phyloP scores from a whole-genome alignment of 2,797 vertebrate genomes.

The Glossophaga mutica region DNA sequence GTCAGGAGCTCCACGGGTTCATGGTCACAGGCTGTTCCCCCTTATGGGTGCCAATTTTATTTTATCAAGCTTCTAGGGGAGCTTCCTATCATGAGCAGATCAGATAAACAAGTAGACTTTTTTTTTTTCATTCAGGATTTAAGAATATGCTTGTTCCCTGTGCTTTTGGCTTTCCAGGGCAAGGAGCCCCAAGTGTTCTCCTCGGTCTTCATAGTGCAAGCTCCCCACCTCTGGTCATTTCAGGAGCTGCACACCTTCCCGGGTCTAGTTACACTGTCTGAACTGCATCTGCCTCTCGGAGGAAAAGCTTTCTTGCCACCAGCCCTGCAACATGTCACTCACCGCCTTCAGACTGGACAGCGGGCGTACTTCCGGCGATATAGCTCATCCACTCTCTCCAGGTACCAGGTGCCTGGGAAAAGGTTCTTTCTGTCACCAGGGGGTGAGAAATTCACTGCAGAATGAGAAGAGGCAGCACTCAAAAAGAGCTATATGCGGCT shows the following conservation, averaged over 20 bases:
- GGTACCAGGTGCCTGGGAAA: conserved; percentile 85
- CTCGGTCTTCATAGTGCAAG: not conserved
- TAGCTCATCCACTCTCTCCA: conserved; percentile 80
- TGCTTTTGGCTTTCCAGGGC: not conserved
- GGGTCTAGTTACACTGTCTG: not conserved
- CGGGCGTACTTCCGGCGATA: conserved; percentile 80
- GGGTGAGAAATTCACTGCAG: conserved; percentile 80
- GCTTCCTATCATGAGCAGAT: not conserved
- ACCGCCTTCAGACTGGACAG: conserved; percentile 65
- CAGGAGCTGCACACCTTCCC: not conserved
- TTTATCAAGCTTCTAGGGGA: not conserved
- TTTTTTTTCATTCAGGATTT: not conserved
- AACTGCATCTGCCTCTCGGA: not conserved
- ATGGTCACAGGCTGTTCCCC: not conserved
- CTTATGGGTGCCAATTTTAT: not conserved
- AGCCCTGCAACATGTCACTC: not conserved
- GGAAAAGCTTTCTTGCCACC: not conserved
- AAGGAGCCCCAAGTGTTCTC: not conserved
- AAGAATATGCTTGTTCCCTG: not conserved
- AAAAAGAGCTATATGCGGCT: fast-evolving
- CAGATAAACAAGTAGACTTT: not conserved
- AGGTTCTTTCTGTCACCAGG: conserved; percentile 77
- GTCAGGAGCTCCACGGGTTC: not conserved
- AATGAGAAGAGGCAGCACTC: not conserved
- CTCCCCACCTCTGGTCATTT: not conserved